Evolutionary conservation across 2,888 invertebrate genomes (phyloP).

Genomic region (Cephus sareptanus): DNA sequence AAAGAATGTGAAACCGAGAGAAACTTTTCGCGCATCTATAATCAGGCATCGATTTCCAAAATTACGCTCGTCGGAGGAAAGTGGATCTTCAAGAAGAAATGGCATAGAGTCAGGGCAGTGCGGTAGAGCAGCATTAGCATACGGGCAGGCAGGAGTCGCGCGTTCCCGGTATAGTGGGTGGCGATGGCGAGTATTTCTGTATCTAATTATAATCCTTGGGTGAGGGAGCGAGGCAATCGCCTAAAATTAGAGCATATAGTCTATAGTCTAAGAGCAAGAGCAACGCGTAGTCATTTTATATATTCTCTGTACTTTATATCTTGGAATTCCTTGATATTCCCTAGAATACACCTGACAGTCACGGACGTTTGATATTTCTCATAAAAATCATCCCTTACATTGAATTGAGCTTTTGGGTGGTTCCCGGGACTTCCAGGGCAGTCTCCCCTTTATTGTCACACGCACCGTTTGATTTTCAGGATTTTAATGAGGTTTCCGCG

Average conservation of each 20-base stretch:
- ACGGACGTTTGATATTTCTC: not conserved
- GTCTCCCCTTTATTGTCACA: conserved; percentile 24
- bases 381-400: not conserved
- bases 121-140: not conserved
- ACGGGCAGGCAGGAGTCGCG: not conserved
- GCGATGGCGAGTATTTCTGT: conserved; percentile 62
- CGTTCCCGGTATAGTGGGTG: conserved; percentile 43
- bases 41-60: not conserved
- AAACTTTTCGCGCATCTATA: not conserved
- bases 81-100: not conserved
- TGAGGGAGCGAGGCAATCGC: conserved; percentile 64
- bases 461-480: conserved; percentile 41
- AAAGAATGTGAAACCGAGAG: not conserved
- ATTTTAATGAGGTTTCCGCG: conserved; percentile 44
- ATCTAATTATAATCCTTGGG: conserved; percentile 65
- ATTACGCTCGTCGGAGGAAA: not conserved
- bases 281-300: conserved; percentile 16
- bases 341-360: not conserved
- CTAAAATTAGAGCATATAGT: conserved; percentile 65
- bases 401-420: not conserved
- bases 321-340: not conserved
- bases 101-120: not conserved
- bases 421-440: not conserved
- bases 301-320: not conserved
- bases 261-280: conserved; percentile 27